Percentiles rank a stretch among this genome's conserved stretches.
These are phyloP conservation scores for Ctenomys sociabilis DNA, from an alignment of 2,113 vertebrate genomes.

Conservation along the genomic window DNA sequence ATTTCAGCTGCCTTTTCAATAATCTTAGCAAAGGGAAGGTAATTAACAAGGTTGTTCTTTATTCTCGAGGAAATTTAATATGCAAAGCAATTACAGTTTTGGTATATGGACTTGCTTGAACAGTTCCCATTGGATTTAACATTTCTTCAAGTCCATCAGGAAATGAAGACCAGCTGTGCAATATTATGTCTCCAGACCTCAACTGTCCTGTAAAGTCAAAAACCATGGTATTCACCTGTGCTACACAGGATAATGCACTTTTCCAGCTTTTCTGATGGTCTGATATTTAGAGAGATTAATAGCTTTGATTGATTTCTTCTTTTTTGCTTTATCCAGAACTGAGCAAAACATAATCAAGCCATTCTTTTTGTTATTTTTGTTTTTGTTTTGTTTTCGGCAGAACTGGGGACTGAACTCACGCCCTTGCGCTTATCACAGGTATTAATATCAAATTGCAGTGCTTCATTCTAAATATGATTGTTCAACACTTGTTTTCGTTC, in stretches of 20 bases:
- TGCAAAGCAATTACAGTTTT: slow-evolving; percentile 97
- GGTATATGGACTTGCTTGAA: slow-evolving; percentile 96
- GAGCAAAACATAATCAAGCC: no score
- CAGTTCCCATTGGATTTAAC: slow-evolving; percentile 98
- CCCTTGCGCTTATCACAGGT: no score
- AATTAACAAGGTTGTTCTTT: slow-evolving; percentile 89
- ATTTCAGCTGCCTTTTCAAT: slow-evolving; percentile 98
- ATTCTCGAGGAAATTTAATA: slow-evolving; percentile 95
- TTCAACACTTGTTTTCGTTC: slow-evolving; percentile 89
- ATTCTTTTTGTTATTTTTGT: no score
- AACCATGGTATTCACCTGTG: slow-evolving; percentile 99
- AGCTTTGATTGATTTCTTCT: slow-evolving; percentile 94
- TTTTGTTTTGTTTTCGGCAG: no score
- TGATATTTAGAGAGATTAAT: slow-evolving; percentile 95
- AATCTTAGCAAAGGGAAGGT: slow-evolving; percentile 99
- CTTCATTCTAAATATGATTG: slow-evolving; percentile 94
- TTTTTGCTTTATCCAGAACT: slow-evolving; percentile 98
- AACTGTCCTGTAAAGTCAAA: slow-evolving; percentile 99
- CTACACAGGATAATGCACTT: slow-evolving; percentile 99
- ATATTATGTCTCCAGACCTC: slow-evolving; percentile 92
- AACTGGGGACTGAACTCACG: no score
- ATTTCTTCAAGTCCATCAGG: slow-evolving; percentile 99
- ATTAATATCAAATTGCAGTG: slow-evolving; percentile 95
- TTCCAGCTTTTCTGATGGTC: slow-evolving; percentile 98
- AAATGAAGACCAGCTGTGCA: slow-evolving; percentile 99